phyloP scores from a whole-genome alignment of 2,797 vertebrate species.

The Danio albolineatus region DNA sequence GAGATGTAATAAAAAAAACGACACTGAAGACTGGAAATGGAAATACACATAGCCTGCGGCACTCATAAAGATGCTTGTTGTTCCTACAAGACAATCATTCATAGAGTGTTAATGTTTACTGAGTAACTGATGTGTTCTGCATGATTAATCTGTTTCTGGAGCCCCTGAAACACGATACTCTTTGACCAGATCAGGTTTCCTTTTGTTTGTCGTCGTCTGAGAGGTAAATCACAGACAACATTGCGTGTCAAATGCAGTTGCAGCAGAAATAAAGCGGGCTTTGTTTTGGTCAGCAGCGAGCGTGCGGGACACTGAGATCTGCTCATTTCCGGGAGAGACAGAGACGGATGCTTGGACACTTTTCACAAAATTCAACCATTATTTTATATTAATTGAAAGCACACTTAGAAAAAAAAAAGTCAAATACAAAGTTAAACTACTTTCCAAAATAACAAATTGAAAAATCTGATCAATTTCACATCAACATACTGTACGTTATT shows the following conservation, averaged over 20 bases:
- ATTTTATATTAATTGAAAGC: background rate
- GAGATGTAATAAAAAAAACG: background rate
- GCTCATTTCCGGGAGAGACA: constrained; percentile 32
- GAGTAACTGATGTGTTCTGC: background rate
- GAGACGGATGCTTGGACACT: background rate
- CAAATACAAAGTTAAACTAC: too few species aligned
- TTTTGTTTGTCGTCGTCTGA: background rate
- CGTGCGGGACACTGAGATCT: background rate
- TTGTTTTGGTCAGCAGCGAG: background rate
- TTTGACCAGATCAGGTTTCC: constrained; percentile 3
- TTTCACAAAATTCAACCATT: background rate
- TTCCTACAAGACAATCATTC: constrained; percentile 17
- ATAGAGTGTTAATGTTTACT: constrained; percentile 28
- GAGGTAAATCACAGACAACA: background rate
- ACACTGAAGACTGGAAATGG: background rate
- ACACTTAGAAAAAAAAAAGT: too few species aligned
- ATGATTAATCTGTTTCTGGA: background rate
- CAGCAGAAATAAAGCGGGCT: background rate
- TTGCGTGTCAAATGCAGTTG: background rate
- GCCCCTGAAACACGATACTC: background rate
- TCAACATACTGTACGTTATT: too few species aligned
- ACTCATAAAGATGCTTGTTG: background rate
- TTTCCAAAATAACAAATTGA: too few species aligned
- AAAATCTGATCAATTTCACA: too few species aligned
- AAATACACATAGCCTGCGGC: background rate